Percentiles rank a stretch among this genome's conserved stretches.
Conservation (phyloP, 2,888 invertebrate genomes). For the Eremobia ochroleuca region DNA sequence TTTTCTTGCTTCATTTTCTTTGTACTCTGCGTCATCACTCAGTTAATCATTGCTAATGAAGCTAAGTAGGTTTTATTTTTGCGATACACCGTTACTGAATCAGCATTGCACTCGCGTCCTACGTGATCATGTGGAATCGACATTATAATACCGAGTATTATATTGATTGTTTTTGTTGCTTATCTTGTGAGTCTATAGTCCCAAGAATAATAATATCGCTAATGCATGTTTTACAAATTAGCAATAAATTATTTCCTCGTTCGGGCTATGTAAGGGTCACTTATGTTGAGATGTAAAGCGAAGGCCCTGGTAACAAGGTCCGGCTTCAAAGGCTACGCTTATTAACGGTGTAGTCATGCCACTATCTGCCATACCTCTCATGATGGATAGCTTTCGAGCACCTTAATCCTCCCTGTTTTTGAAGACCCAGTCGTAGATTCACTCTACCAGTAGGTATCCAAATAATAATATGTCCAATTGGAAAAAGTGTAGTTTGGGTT, state of each 20-base stretch:
- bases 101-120: conserved; percentile 59
- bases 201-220: conserved; percentile 10
- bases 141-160: conserved; percentile 21
- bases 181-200: conserved; percentile 18
- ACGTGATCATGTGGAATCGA: conserved; percentile 50
- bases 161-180: conserved; percentile 28
- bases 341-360: not conserved
- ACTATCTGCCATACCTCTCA: not conserved
- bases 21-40: conserved; percentile 63
- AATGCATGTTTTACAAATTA: conserved; percentile 30
- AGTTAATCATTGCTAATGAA: conserved; percentile 65
- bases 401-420: not conserved
- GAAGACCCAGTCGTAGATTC: not conserved
- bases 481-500: not conserved
- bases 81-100: conserved; percentile 63
- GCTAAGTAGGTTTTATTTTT: conserved; percentile 62
- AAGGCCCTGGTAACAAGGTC: not conserved
- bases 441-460: not conserved
- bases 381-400: not conserved
- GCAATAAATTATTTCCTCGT: conserved; percentile 30
- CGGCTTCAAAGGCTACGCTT: conserved; percentile 4
- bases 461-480: not conserved
- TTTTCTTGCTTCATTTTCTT: conserved; percentile 57
- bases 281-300: conserved; percentile 3
- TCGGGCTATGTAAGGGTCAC: conserved; percentile 12